Conservation (phyloP, 1,140 invertebrate genomes). For the Babylonia areolata region DNA sequence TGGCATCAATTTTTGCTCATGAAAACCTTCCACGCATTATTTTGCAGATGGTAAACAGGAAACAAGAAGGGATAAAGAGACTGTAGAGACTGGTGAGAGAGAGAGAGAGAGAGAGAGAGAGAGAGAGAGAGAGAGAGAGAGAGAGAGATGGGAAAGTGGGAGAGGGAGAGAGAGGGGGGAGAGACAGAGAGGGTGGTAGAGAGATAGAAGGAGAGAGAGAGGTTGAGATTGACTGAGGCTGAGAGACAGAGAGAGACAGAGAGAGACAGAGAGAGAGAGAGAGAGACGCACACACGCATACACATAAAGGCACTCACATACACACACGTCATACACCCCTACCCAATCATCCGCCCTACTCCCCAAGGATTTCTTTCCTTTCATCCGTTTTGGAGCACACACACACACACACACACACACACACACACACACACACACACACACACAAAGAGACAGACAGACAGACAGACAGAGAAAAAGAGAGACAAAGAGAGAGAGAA, state of each 20-base stretch:
- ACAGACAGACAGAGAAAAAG: too few relatives aligned
- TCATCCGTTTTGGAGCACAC: too few relatives aligned
- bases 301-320: neutral
- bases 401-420: too few relatives aligned
- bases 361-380: neutral
- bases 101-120: neutral
- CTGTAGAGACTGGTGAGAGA: neutral
- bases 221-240: neutral
- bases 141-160: neutral
- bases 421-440: too few relatives aligned
- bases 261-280: neutral
- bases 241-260: neutral
- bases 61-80: neutral
- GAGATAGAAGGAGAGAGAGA: neutral
- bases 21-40: too few relatives aligned
- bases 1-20: too few relatives aligned
- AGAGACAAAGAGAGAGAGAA: too few relatives aligned
- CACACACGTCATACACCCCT: neutral
- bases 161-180: neutral
- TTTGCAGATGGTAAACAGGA: too few relatives aligned
- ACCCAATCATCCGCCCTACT: neutral
- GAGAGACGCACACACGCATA: neutral
- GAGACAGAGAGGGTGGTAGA: too few relatives aligned
- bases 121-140: neutral
- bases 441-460: too few relatives aligned